Evolutionary conservation across 2,797 vertebrate genomes (phyloP).

Genomic region (Arnoldichthys spilopterus): DNA sequence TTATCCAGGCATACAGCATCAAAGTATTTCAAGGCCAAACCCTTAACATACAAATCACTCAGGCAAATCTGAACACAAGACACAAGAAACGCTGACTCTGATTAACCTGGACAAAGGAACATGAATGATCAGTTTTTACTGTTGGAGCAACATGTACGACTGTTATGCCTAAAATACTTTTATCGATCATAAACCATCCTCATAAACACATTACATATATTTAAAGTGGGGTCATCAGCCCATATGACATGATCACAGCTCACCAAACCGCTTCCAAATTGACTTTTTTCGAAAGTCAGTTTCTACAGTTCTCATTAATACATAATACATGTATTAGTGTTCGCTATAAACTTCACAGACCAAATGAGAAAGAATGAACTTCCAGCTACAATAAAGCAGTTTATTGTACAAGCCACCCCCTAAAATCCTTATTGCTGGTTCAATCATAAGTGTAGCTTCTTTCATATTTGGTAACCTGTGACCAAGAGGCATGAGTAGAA

Average conservation of each 20-base stretch:
- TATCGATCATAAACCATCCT: neutral
- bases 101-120: neutral
- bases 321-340: neutral
- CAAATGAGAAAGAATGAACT: neutral
- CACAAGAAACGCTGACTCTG: neutral
- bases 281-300: neutral
- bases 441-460: slow-evolving; percentile 15
- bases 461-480: slow-evolving; percentile 10
- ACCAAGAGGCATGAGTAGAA: slow-evolving; percentile 22
- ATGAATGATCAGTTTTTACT: neutral
- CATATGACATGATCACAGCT: neutral
- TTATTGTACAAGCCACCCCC: neutral
- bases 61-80: neutral
- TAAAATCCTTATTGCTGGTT: slow-evolving; percentile 6
- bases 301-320: slow-evolving; percentile 2
- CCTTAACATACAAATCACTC: neutral
- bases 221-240: neutral
- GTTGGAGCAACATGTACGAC: neutral
- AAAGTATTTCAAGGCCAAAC: neutral
- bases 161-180: neutral
- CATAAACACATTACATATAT: neutral
- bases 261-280: neutral
- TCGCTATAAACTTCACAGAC: neutral
- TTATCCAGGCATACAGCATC: slow-evolving; percentile 4
- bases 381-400: neutral